Percentiles rank a stretch among this genome's conserved stretches.
Conservation (phyloP, 2,888 invertebrate genomes). For the Xanthorhoe designata region DNA sequence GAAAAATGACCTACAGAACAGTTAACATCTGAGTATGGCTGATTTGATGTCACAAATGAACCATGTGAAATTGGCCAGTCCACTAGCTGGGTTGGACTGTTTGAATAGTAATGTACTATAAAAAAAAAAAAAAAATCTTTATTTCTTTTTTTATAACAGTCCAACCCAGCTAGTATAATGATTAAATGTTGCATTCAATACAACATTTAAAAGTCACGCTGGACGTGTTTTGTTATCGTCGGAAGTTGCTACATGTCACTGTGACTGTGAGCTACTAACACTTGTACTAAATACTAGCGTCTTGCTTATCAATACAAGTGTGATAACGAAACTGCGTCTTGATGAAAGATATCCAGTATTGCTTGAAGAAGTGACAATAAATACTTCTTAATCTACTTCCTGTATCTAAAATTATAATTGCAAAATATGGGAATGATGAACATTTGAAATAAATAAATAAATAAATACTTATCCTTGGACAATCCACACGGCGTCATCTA, state of each 20-base stretch:
- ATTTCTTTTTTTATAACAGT: too few relatives aligned
- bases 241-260: conserved; percentile 21
- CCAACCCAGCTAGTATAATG: background rate
- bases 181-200: conserved; percentile 10
- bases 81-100: too few relatives aligned
- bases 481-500: too few relatives aligned
- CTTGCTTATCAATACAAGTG: conserved; percentile 15
- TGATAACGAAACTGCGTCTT: conserved; percentile 13
- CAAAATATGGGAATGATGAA: too few relatives aligned
- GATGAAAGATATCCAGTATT: background rate
- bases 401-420: too few relatives aligned
- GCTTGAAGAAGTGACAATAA: background rate
- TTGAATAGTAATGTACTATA: too few relatives aligned
- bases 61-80: background rate
- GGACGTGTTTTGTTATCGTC: conserved; percentile 25
- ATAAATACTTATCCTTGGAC: too few relatives aligned
- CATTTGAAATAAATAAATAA: too few relatives aligned
- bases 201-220: conserved; percentile 19
- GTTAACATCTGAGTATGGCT: too few relatives aligned
- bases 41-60: background rate
- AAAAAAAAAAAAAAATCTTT: too few relatives aligned
- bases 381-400: background rate
- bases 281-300: background rate
- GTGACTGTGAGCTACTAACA: background rate
- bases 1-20: too few relatives aligned